phyloP scores from a whole-genome alignment of 2,113 vertebrate genomes.

The Arothron firmamentum region DNA sequence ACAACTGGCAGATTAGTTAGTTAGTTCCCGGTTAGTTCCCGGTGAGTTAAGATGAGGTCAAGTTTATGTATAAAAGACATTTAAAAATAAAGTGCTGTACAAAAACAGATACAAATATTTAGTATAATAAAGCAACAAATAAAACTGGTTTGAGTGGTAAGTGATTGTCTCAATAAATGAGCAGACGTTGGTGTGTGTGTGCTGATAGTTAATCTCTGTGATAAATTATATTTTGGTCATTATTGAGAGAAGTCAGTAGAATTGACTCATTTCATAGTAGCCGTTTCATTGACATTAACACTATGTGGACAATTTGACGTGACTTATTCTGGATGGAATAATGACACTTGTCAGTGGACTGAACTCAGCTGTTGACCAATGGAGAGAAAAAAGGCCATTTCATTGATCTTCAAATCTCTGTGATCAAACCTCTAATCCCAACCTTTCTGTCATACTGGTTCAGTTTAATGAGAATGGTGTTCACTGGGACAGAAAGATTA shows the following conservation, averaged over 20 bases:
- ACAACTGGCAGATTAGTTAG: no score
- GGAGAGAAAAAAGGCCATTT: slow-evolving; percentile 11
- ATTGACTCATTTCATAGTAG: not conserved
- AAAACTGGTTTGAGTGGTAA: no score
- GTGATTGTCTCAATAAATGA: no score
- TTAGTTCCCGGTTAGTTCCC: no score
- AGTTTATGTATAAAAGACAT: no score
- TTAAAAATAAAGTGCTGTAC: no score
- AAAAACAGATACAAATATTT: no score
- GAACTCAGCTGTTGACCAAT: not conserved
- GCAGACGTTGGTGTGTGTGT: no score
- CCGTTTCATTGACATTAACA: not conserved
- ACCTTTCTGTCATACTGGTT: not conserved
- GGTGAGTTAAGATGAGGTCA: no score
- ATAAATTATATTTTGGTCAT: not conserved
- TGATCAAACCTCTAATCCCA: slow-evolving; percentile 15
- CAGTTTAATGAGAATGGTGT: not conserved
- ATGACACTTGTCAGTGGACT: not conserved
- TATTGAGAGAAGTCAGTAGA: not conserved
- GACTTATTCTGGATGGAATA: not conserved
- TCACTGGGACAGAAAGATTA: slow-evolving; percentile 1
- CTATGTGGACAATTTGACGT: not conserved
- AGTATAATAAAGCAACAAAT: no score
- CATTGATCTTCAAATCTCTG: slow-evolving; percentile 12
- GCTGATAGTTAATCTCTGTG: no score